phyloP scores from a whole-genome alignment of 2,113 vertebrate genomes.

The Mohoua ochrocephala region DNA sequence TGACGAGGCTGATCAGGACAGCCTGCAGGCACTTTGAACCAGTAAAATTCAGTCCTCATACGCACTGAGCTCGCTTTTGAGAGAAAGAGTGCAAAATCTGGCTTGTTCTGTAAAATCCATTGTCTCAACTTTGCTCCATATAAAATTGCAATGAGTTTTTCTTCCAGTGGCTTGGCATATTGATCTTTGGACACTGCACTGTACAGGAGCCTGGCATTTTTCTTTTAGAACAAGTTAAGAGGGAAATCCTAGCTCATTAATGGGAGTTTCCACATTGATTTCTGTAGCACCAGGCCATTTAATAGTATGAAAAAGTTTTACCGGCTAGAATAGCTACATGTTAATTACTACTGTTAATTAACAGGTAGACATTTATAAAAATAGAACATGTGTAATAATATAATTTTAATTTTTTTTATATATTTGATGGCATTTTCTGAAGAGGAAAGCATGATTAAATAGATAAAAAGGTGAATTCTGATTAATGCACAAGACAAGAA shows the following conservation, averaged over 20 bases:
- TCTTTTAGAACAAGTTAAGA: background rate
- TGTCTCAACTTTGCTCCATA: background rate
- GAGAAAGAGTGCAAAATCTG: background rate
- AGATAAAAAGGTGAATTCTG: constrained; percentile 53
- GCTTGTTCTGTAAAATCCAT: background rate
- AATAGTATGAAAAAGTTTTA: background rate
- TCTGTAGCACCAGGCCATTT: background rate
- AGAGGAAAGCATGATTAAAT: constrained; percentile 52
- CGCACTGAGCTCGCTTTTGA: background rate
- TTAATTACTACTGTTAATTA: background rate
- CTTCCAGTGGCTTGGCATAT: background rate
- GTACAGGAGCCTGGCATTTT: background rate
- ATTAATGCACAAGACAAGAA: background rate
- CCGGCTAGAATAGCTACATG: background rate
- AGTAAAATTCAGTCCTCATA: background rate
- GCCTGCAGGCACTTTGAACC: background rate
- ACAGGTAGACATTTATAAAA: background rate
- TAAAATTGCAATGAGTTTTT: background rate
- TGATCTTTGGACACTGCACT: background rate
- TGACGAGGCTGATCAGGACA: background rate
- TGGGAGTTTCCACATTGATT: background rate
- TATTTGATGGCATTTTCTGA: constrained; percentile 51
- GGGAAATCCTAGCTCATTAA: background rate
- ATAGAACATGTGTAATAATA: constrained; percentile 7
- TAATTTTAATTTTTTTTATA: background rate